phyloP scores from a whole-genome alignment of 2,888 invertebrate species.

The Ormyrus labotus region DNA sequence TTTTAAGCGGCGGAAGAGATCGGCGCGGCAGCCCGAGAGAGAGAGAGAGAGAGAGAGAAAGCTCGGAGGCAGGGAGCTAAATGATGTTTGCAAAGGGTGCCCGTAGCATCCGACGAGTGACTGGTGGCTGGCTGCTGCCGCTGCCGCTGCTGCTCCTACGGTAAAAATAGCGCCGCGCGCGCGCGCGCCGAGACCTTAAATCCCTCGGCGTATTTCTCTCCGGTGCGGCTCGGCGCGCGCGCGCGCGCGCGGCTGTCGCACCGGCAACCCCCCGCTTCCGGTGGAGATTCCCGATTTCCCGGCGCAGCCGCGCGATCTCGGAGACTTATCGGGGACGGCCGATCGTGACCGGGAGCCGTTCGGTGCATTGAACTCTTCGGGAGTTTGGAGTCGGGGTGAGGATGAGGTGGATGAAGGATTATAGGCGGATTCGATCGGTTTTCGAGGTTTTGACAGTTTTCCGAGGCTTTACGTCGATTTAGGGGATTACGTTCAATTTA shows the following conservation, averaged over 20 bases:
- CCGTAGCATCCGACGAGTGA: slow-evolving; percentile 57
- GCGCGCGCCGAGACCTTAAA: neutral
- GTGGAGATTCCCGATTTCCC: slow-evolving; percentile 30
- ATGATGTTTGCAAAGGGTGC: slow-evolving; percentile 63
- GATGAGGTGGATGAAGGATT: neutral
- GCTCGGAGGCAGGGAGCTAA: slow-evolving; percentile 38
- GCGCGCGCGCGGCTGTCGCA: neutral
- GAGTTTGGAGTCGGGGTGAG: neutral
- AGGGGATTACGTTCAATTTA: too few relatives aligned
- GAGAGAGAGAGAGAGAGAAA: slow-evolving; percentile 35
- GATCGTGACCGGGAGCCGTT: neutral
- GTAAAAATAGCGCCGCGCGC: slow-evolving; percentile 64
- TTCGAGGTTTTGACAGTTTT: neutral
- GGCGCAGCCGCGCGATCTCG: slow-evolving; percentile 14
- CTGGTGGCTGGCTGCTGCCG: slow-evolving; percentile 57
- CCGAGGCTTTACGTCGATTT: too few relatives aligned
- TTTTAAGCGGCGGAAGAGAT: neutral
- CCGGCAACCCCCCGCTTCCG: slow-evolving; percentile 20
- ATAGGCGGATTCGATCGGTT: neutral
- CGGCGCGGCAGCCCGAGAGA: neutral
- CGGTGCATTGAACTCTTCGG: too few relatives aligned
- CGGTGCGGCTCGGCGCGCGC: slow-evolving; percentile 10
- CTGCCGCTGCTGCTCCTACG: neutral
- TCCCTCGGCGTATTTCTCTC: too few relatives aligned
- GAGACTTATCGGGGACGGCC: slow-evolving; percentile 6